Conservation (phyloP, 2,113 vertebrate genomes). For the Oryzias woworae region DNA sequence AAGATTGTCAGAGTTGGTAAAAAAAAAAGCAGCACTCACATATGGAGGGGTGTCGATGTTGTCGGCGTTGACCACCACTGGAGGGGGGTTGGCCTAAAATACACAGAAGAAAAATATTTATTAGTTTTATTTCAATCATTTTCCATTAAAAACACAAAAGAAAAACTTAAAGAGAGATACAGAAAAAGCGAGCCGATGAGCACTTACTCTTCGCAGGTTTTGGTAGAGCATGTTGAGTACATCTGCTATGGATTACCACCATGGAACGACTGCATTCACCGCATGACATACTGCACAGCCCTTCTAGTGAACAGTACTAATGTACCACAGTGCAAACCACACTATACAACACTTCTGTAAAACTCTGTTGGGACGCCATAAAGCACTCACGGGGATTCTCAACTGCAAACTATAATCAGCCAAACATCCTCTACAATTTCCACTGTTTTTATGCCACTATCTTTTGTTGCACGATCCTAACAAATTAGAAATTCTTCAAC, state of each 20-base stretch:
- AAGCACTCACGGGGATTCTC: conserved; percentile 6
- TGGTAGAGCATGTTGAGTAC: conserved; percentile 72
- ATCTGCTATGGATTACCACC: conserved; percentile 72
- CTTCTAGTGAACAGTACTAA: conserved; percentile 40
- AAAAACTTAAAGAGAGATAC: background rate
- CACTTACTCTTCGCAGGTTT: conserved; percentile 77
- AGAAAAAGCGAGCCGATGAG: background rate
- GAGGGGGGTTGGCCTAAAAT: conserved; percentile 93
- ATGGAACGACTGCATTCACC: conserved; percentile 61
- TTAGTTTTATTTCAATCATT: background rate
- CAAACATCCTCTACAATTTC: background rate
- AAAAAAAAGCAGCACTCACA: conserved; percentile 76
- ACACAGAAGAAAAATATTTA: conserved; percentile 16
- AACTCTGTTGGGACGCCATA: conserved; percentile 7
- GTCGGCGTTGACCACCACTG: conserved; percentile 94
- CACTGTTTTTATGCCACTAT: background rate
- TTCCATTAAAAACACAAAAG: background rate
- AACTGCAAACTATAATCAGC: conserved; percentile 10
- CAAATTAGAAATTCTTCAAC: too few species aligned
- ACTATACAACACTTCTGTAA: conserved; percentile 14
- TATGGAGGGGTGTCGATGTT: conserved; percentile 89
- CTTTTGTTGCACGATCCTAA: too few species aligned
- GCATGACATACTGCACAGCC: conserved; percentile 70
- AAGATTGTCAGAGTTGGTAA: background rate
- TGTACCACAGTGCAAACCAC: conserved; percentile 29